Evolutionary conservation across 2,797 vertebrate genomes (phyloP), one percentile per base, ranked within the genome.

Genomic region (Clarias fuscus): DNA sequence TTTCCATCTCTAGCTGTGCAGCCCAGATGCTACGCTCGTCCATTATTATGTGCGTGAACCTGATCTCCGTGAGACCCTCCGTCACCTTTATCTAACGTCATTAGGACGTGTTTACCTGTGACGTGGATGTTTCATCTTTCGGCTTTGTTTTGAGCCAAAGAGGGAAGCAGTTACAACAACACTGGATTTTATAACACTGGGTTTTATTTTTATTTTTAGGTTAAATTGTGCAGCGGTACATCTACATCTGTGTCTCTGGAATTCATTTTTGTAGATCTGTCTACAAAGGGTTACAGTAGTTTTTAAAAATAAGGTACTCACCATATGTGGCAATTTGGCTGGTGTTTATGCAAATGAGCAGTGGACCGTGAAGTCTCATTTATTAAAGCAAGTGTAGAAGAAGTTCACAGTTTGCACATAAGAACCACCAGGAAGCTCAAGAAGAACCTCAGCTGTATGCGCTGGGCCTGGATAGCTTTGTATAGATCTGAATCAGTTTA

Each of bases 1-100:
- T 89, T 90, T 87, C 88, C 87, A 87, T 87, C 85, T 84, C 53
- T 80, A 87, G 85, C 79, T 77, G 82, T 82, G 78, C 84, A 87
- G 80, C 56, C 82, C 73, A 68, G 78, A 78, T 73, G 73, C 71
- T 78, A 70, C 59, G 22, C 22, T 72, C 67, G 65, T 75, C 37
- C 64, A 76, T 72, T 76, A 61, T 43, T 75, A 61, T 17, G 24
- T 59, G 56, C 70, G 14, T 27, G n/a, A 67, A 48, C 22, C 33
- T 88, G 27, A 85, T 80, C 61, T 27, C 58, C 40, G 48, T 70
- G 82, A 37, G 78, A n/a, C 27, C 20, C 18, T 24, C 30, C 20
- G 73, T 71, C 40, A 30, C 27, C n/a, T 17, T 89, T 75, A 76
- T 76, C 68, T 75, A n/a, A n/a, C 59, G 18, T 27, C 61, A 64